These are phyloP conservation scores for Genyomyrus donnyi DNA, from an alignment of 2,113 vertebrate species.

Conservation along the genomic window DNA sequence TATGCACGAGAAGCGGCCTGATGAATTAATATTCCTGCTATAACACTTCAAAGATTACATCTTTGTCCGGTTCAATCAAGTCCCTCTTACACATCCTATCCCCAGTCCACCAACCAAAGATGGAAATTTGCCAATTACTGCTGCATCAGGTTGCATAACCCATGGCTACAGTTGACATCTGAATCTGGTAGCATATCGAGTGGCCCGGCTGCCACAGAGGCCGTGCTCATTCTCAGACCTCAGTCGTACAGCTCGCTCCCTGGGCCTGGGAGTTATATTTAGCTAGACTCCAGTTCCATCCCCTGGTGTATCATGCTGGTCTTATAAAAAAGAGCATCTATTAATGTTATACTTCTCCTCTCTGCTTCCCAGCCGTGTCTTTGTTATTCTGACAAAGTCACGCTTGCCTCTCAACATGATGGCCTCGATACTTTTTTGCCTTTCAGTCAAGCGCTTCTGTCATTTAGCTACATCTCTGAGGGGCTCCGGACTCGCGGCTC, in stretches of 20 bases:
- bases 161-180: background rate
- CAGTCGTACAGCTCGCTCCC: background rate
- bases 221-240: background rate
- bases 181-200: background rate
- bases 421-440: background rate
- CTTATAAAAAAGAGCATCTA: background rate
- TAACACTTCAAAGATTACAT: background rate
- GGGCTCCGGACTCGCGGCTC: background rate
- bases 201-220: background rate
- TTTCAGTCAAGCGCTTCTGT: background rate
- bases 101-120: background rate
- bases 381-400: constrained; percentile 8
- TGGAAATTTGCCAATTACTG: background rate
- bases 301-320: background rate
- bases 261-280: background rate
- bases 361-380: background rate
- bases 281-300: background rate
- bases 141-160: background rate
- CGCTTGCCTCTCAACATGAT: background rate
- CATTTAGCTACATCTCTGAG: background rate
- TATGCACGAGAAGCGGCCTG: background rate
- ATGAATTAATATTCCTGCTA: background rate
- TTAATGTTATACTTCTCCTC: background rate
- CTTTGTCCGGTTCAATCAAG: background rate
- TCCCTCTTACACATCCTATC: background rate